Conservation (phyloP, 2,113 vertebrate genomes). For the Loxodonta africana region DNA sequence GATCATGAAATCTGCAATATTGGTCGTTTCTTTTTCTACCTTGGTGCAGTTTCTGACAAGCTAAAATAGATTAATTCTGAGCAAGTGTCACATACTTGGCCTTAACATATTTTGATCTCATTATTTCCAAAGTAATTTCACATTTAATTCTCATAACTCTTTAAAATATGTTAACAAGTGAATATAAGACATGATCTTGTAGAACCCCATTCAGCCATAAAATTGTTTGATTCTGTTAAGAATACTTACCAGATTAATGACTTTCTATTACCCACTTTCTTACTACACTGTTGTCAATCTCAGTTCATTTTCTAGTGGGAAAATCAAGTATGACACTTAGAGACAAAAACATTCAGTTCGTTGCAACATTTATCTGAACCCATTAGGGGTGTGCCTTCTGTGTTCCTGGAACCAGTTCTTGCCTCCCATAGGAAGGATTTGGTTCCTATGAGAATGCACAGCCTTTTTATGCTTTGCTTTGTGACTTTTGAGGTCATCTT, state of each 20-base stretch:
- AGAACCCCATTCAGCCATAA: not conserved
- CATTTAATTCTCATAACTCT: not conserved
- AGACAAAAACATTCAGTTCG: not conserved
- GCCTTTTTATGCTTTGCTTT: constrained; percentile 19
- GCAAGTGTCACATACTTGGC: not conserved
- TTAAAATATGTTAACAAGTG: not conserved
- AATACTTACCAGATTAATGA: not conserved
- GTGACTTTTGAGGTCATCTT: not conserved
- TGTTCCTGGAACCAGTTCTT: not conserved
- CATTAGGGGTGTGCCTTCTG: fast-evolving
- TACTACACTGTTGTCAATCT: not conserved
- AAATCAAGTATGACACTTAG: not conserved
- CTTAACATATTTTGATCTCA: not conserved
- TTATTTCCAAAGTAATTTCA: not conserved
- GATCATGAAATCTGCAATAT: not conserved
- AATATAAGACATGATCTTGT: not conserved
- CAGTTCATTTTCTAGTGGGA: not conserved
- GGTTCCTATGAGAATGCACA: not conserved
- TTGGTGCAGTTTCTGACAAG: not conserved
- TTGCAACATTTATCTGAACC: not conserved
- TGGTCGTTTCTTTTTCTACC: not conserved
- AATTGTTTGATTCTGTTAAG: not conserved
- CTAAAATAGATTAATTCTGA: not conserved
- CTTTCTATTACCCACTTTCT: not conserved
- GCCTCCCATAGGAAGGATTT: not conserved